A percentile compares a stretch with the other conserved stretches of the same genome.
Conservation (phyloP, 2,797 vertebrate genomes). For the Girardinus metallicus region DNA sequence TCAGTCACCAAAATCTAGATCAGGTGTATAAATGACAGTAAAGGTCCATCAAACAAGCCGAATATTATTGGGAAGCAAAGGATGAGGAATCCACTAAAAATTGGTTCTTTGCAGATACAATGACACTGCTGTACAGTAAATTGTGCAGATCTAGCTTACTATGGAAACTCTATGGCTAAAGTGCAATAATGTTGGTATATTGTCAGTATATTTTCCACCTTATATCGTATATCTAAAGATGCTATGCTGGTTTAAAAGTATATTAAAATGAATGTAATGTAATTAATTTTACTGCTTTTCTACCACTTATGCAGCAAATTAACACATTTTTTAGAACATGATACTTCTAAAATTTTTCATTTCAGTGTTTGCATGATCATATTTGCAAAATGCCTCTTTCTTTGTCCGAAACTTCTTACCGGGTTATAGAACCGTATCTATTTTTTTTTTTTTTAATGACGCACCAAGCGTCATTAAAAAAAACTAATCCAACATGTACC, state of each 20-base stretch:
- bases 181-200: not conserved
- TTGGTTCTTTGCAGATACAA: not conserved
- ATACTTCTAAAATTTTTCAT: not conserved
- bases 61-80: not conserved
- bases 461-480: too few species aligned
- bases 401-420: too few species aligned
- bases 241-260: not conserved
- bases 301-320: not conserved
- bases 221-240: not conserved
- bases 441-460: not conserved
- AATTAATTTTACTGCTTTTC: not conserved
- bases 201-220: not conserved
- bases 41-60: not conserved
- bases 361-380: not conserved
- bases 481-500: not conserved
- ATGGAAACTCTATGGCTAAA: not conserved
- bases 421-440: not conserved
- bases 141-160: not conserved
- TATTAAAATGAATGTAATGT: not conserved
- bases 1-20: not conserved
- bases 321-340: not conserved
- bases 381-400: not conserved
- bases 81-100: not conserved
- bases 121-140: not conserved
- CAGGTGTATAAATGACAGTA: not conserved